phyloP scores from a whole-genome alignment of 2,797 vertebrate species.

The Lindbergichthys nudifrons region DNA sequence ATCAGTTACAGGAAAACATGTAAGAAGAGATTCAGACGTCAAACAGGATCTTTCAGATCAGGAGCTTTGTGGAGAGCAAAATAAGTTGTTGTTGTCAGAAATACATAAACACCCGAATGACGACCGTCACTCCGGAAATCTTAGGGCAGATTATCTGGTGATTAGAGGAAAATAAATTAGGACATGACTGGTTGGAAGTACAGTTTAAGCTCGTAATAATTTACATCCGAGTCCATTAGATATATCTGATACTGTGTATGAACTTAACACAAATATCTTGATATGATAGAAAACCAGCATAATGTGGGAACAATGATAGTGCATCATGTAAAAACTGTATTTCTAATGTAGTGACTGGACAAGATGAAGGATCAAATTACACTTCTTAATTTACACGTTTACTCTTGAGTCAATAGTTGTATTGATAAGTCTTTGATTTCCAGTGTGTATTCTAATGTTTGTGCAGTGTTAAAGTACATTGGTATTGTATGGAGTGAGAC shows the following conservation, averaged over 20 bases:
- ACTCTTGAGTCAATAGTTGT: constrained; percentile 2
- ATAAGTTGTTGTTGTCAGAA: constrained; percentile 21
- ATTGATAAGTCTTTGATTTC: constrained; percentile 17
- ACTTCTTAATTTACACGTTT: constrained; percentile 20
- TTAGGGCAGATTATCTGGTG: constrained; percentile 52
- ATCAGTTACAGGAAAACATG: not conserved
- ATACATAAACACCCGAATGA: constrained; percentile 19
- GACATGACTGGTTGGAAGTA: constrained; percentile 22
- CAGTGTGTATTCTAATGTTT: constrained; percentile 24
- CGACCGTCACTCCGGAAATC: constrained; percentile 47
- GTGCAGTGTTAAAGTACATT: constrained; percentile 8
- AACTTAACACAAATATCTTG: constrained; percentile 13
- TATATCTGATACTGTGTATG: constrained; percentile 32
- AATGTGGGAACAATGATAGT: not conserved
- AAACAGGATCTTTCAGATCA: not conserved
- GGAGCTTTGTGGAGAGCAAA: not conserved
- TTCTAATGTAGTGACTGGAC: constrained; percentile 1
- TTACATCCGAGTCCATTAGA: constrained; percentile 62
- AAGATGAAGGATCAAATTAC: constrained; percentile 6
- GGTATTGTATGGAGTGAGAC: constrained; percentile 32
- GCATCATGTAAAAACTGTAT: not conserved
- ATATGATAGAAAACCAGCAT: not conserved
- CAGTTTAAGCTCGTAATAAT: constrained; percentile 48
- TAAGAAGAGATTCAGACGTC: not conserved
- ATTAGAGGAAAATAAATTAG: constrained; percentile 55